Evolutionary conservation across 1,140 invertebrate genomes (phyloP).

Genomic region (Vanessa tameamea): DNA sequence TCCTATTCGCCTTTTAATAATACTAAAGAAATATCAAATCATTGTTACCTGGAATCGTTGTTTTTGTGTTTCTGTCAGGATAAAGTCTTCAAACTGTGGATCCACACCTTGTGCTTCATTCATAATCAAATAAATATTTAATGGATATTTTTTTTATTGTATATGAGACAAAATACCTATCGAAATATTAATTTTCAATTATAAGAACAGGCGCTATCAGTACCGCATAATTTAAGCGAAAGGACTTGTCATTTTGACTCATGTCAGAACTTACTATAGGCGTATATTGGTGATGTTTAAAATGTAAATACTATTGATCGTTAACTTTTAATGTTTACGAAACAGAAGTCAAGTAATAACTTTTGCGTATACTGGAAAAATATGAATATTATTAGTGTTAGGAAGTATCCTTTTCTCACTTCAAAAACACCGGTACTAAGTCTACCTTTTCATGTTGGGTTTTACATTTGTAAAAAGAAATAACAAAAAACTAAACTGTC

Average conservation of each 20-base stretch:
- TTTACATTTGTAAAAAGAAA: too few species aligned
- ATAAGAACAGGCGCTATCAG: slow-evolving; percentile 5
- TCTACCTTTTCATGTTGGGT: too few species aligned
- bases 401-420: too few species aligned
- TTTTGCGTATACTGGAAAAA: too few species aligned
- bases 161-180: background rate
- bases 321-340: too few species aligned
- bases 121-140: slow-evolving; percentile 61
- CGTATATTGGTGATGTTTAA: too few species aligned
- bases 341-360: too few species aligned
- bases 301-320: too few species aligned
- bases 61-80: slow-evolving; percentile 72
- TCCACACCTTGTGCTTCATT: slow-evolving; percentile 64
- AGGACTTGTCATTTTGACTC: slow-evolving; percentile 8
- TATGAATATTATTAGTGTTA: too few species aligned
- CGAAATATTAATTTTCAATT: slow-evolving; percentile 10
- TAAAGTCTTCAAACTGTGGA: slow-evolving; percentile 71
- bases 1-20: slow-evolving; percentile 13
- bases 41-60: slow-evolving; percentile 71
- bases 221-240: slow-evolving; percentile 15
- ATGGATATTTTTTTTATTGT: background rate
- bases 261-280: slow-evolving; percentile 13
- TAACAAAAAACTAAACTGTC: too few species aligned
- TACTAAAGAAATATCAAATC: slow-evolving; percentile 1
- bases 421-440: too few species aligned